Evolutionary conservation across 2,888 invertebrate species (phyloP).

Genomic region (Xestia ashworthii): DNA sequence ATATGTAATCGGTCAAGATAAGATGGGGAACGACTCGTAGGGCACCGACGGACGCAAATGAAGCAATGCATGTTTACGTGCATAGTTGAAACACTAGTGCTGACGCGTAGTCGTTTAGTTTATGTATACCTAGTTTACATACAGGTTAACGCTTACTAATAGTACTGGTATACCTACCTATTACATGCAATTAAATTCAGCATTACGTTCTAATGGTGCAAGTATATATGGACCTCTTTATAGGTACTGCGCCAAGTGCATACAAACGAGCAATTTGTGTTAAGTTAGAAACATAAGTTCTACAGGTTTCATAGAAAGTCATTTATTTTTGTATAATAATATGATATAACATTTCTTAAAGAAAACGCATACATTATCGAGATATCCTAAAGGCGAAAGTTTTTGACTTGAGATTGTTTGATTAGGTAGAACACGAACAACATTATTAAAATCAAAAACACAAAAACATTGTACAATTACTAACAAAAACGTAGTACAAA

Average conservation of each 20-base stretch:
- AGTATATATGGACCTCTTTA: conserved; percentile 17
- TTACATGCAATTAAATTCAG: conserved; percentile 42
- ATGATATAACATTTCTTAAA: conserved; percentile 24
- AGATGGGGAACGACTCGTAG: conserved; percentile 6
- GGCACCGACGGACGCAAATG: conserved; percentile 27
- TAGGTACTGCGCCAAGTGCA: conserved; percentile 1
- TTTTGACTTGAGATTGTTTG: conserved; percentile 23
- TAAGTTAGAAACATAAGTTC: conserved; percentile 2
- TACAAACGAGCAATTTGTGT: conserved; percentile 6
- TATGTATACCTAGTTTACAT: conserved; percentile 6
- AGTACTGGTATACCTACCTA: conserved; percentile 1
- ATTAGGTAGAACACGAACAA: conserved; percentile 41
- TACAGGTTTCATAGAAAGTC: conserved; percentile 13
- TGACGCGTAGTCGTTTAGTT: conserved; percentile 14
- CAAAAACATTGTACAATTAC: too few relatives aligned
- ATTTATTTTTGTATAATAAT: conserved; percentile 5
- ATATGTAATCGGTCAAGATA: conserved; percentile 49
- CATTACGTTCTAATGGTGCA: conserved; percentile 41
- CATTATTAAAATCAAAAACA: too few relatives aligned
- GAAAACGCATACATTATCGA: conserved; percentile 44
- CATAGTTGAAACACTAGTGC: conserved; percentile 20
- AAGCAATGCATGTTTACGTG: conserved; percentile 22
- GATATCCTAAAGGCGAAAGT: conserved; percentile 44
- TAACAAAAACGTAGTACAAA: too few relatives aligned
- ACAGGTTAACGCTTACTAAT: conserved; percentile 1